phyloP scores from a whole-genome alignment of 2,888 invertebrate genomes.

The Zygogramma bicolorata region DNA sequence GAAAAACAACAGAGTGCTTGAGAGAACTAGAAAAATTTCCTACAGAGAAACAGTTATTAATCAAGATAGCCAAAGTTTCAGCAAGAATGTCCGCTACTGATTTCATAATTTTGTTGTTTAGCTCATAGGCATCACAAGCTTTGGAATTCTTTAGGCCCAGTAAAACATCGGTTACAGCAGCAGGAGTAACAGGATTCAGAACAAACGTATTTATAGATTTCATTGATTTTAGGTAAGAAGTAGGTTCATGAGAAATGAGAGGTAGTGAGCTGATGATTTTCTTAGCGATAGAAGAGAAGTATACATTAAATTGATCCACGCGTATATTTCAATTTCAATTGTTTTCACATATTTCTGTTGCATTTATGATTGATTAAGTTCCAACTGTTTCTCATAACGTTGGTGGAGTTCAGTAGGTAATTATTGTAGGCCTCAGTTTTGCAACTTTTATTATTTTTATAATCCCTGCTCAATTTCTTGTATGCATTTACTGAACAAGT shows the following conservation, averaged over 20 bases:
- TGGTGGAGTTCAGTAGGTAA: background rate
- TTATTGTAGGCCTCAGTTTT: background rate
- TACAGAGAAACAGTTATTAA: slow-evolving; percentile 1
- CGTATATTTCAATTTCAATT: background rate
- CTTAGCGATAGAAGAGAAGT: background rate
- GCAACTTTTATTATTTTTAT: background rate
- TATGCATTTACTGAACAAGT: background rate
- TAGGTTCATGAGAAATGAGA: background rate
- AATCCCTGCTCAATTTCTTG: background rate
- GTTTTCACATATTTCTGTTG: background rate
- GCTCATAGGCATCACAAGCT: background rate
- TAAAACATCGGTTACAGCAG: background rate
- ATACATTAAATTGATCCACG: background rate
- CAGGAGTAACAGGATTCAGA: background rate
- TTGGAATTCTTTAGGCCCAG: background rate
- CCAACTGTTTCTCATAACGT: background rate
- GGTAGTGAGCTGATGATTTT: slow-evolving; percentile 2
- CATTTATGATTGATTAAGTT: background rate
- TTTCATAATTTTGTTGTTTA: background rate
- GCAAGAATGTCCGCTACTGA: too few relatives aligned
- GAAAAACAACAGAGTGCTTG: background rate
- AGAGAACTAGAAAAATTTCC: too few relatives aligned
- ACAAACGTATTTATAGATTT: background rate
- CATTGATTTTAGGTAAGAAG: background rate
- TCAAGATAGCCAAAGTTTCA: background rate